Evolutionary conservation across 2,113 vertebrate species (phyloP), one percentile per base, ranked within the genome.

Genomic region (Oncorhynchus clarkii): DNA sequence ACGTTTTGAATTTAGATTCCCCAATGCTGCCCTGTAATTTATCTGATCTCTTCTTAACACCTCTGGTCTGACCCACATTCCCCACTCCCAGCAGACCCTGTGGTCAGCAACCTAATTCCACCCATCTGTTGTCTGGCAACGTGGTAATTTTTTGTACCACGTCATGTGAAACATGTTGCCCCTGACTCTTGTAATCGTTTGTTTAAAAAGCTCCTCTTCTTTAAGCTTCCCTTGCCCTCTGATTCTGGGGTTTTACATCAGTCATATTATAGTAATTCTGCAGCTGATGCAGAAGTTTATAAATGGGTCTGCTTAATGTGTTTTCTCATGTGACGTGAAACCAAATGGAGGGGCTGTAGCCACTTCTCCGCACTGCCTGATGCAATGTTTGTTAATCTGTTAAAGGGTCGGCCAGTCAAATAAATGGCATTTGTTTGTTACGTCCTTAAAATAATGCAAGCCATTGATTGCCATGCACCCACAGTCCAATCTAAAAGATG

Each of bases 11-110:
- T 81, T 87, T 84, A 87, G 81, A 86, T 89, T 79, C 85, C 2
- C 29, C 31, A 24, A 64, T 78, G 79, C 64, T 51, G 76, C 80
- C 26, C 12, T 71, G 27, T 39, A 78, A 49, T 80, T 70, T 79
- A 75, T 86, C 75, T 85, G 67, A 87, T 85, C 82, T 88, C 72
- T 64, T 87, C 83, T 85, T 85, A 85, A 78, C 87, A 89, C 87
- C 87, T 90, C 87, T 80, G 75, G 78, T 89, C 73, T 92, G 90
- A 92, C 92, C 92, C 89, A 93, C 81, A 91, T 92, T 90, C 49
- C 64, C 74, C 1, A 22, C 8, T 86, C 82, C 83, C 87, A 86
- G 82, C 89, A 76, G 72, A 79, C 72, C 70, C 49, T 71, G 75
- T 62, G 78, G 70, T 80, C 85, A 84, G 67, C 78, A 67, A 78